A percentile compares a stretch with the other conserved stretches of the same genome.
Conservation (phyloP, 2,797 vertebrate genomes). For the Xenops minutus region DNA sequence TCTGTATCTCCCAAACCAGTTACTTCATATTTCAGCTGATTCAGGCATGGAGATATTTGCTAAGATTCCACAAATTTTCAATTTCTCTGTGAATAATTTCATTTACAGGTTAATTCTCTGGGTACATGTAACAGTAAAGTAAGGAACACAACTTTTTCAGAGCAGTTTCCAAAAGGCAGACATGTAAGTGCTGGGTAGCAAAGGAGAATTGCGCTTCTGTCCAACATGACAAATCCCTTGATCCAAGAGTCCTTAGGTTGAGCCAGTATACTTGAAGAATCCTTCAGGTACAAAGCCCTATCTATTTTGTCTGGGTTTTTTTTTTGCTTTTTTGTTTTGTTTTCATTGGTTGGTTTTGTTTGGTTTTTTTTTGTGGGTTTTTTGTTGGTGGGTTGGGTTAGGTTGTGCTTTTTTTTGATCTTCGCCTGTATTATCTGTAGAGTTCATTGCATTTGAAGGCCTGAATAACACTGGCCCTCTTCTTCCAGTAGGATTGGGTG, state of each 20-base stretch:
- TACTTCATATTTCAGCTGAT: background rate
- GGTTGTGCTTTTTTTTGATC: background rate
- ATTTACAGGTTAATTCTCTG: background rate
- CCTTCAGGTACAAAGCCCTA: background rate
- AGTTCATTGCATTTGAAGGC: background rate
- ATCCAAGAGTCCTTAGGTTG: background rate
- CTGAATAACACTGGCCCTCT: background rate
- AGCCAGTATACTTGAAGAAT: background rate
- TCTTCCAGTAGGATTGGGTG: background rate
- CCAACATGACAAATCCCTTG: background rate
- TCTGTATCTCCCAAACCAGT: background rate
- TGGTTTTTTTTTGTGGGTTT: too few relatives aligned
- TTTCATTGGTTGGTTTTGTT: too few relatives aligned
- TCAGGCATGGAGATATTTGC: background rate
- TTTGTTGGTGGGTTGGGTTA: too few relatives aligned
- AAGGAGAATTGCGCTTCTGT: background rate
- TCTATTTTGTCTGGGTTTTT: background rate
- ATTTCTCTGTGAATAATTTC: background rate
- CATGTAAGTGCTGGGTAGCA: background rate
- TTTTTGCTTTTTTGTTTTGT: too few relatives aligned
- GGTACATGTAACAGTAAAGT: rapidly evolving
- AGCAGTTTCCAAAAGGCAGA: background rate
- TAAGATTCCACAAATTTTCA: background rate
- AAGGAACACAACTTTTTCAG: background rate
- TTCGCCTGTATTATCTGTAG: background rate